Base-by-base conservation (phyloP, 2,797 vertebrate genomes). In the Galagoides demidoff region DNA sequence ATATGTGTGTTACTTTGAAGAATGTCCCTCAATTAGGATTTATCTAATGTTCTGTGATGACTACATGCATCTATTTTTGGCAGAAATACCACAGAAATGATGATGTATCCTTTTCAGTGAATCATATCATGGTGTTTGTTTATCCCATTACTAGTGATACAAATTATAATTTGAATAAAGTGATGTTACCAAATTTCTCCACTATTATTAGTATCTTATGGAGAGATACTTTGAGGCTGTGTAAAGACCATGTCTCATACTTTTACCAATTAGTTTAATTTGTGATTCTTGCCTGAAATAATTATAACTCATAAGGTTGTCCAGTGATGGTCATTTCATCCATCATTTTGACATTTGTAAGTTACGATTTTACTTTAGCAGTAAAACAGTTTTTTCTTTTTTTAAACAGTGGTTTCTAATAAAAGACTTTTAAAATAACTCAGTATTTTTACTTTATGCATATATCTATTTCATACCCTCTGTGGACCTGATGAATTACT, bases 201-300 rank as follows among this genome's bases (percentile, higher is more conserved):
- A 63, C 61, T n/a, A 9, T 85, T 57, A 76, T 49, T 55, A 76
- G 52, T 27, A 70, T 43, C 37, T 59, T 89, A 17, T 34, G 39
- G n/a, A 43, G 64, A 16, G 57, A 45, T 70, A 39, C 63, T 90
- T 90, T 63, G 37, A 77, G 52, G 63, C 63, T 73, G 13, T 52
- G 77, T 55, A 94, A 74, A 64, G 37, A 73, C 59, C 37, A 8
- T 70, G 89, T 76, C 59, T 82, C 39, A 57, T 59, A 29, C 66
- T 85, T 85, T 59, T 59, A 70, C 39, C 63, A 52, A 3, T 61
- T 79, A 89, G n/a, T 85, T 85, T 66, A 61, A 52, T 74, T 74
- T 39, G 61, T 81, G 68, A 85, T 57, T 89, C 52, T 95, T 81
- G 55, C 79, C 68, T 82, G 61, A 68, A 76, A 90, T 20, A 81